phyloP scores from a whole-genome alignment of 2,113 vertebrate genomes.

The Turdus rufiventris region DNA sequence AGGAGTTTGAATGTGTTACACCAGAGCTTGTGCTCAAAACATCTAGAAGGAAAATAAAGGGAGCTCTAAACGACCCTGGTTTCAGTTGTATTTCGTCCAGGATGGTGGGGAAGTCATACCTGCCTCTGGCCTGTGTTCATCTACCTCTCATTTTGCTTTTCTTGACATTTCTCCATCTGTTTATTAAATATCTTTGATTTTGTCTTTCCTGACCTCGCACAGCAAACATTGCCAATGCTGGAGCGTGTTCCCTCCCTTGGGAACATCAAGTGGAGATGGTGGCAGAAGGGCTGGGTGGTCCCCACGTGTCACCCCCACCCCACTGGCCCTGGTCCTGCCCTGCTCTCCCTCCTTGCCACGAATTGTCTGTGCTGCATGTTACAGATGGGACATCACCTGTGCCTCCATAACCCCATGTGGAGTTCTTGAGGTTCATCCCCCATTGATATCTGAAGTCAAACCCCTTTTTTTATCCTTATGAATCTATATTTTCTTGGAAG shows the following conservation, averaged over 20 bases:
- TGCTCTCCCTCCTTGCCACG: accelerated
- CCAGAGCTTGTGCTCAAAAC: not conserved
- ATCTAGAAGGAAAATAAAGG: not conserved
- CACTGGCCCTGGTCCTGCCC: not conserved
- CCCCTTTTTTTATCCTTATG: not conserved
- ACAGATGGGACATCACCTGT: accelerated
- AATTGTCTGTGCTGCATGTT: not conserved
- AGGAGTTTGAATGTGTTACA: accelerated
- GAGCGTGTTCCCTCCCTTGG: accelerated
- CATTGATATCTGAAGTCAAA: not conserved
- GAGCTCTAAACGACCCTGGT: accelerated
- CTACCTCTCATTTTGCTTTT: not conserved
- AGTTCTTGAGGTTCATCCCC: not conserved
- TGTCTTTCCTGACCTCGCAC: not conserved
- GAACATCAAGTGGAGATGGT: accelerated
- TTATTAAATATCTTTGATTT: not conserved
- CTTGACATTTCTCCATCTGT: accelerated
- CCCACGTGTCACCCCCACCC: not conserved
- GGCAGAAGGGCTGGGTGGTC: not conserved
- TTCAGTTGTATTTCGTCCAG: not conserved
- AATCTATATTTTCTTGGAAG: not conserved
- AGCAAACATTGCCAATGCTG: too few relatives aligned
- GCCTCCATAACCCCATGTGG: not conserved
- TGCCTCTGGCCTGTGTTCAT: accelerated
- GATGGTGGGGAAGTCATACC: accelerated